These are phyloP conservation scores for Geotrypetes seraphini DNA, from an alignment of 2,797 vertebrate genomes.

Conservation along the genomic window DNA sequence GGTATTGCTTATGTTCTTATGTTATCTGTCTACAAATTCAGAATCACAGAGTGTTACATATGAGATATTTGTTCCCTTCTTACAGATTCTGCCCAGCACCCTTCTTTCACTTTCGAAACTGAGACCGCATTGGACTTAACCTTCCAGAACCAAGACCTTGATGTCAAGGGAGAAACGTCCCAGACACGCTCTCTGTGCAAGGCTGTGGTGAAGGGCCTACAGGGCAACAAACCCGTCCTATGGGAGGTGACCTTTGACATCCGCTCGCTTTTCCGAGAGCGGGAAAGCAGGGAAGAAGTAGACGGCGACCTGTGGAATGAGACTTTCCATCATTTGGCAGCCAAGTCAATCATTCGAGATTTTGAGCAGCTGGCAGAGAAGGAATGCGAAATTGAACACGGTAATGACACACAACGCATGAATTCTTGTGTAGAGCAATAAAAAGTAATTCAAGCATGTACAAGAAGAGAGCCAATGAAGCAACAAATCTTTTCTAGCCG, in stretches of 20 bases:
- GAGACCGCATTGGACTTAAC: slow-evolving; percentile 61
- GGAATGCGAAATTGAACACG: slow-evolving; percentile 81
- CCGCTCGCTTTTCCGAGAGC: slow-evolving; percentile 56
- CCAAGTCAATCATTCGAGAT: slow-evolving; percentile 78
- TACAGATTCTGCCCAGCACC: slow-evolving; percentile 39
- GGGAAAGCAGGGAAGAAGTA: slow-evolving; percentile 51
- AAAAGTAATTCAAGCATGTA: background rate
- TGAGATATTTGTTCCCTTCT: background rate
- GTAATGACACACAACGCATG: slow-evolving; percentile 33
- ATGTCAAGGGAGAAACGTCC: fast-evolving
- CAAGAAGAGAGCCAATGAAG: fast-evolving
- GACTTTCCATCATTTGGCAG: slow-evolving; percentile 90
- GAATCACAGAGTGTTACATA: too few relatives aligned
- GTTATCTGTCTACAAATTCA: too few relatives aligned
- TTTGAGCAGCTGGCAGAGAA: slow-evolving; percentile 81
- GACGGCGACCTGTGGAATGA: slow-evolving; percentile 79
- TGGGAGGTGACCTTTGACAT: slow-evolving; percentile 91
- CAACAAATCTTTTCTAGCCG: background rate
- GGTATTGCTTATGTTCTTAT: too few relatives aligned
- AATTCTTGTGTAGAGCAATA: too few relatives aligned
- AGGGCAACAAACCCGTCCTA: slow-evolving; percentile 57
- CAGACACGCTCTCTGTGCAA: slow-evolving; percentile 56
- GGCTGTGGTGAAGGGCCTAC: slow-evolving; percentile 75
- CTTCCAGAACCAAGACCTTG: slow-evolving; percentile 15
- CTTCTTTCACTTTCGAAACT: slow-evolving; percentile 52